Percentiles rank a stretch among this genome's conserved stretches.
These are phyloP conservation scores for Corythaixoides concolor DNA, from an alignment of 2,113 vertebrate genomes.

Conservation along the genomic window DNA sequence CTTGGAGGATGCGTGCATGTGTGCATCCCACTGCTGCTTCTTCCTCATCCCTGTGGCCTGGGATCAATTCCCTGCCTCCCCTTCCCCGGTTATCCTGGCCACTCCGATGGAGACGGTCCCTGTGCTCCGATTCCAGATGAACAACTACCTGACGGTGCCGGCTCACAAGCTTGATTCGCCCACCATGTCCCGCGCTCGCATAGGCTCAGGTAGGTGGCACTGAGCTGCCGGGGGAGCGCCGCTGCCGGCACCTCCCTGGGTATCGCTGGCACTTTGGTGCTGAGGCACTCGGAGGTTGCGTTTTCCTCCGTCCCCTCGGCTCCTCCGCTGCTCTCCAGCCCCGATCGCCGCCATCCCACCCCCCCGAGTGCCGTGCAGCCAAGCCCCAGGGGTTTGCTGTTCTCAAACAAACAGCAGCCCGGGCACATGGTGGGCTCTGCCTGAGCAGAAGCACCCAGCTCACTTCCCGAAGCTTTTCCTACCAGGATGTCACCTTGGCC, in stretches of 20 bases:
- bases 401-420: not conserved
- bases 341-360: accelerated
- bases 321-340: not conserved
- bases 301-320: not conserved
- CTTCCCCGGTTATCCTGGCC: not conserved
- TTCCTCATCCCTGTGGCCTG: not conserved
- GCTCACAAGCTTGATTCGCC: slow-evolving; percentile 86
- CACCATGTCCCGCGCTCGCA: slow-evolving; percentile 87
- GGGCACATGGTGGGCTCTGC: not conserved
- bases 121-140: slow-evolving; percentile 71
- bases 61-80: not conserved
- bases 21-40: not conserved
- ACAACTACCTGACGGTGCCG: slow-evolving; percentile 92
- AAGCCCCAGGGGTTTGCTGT: not conserved
- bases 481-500: accelerated
- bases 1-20: accelerated
- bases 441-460: not conserved
- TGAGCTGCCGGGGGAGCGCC: accelerated
- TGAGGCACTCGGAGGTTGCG: accelerated
- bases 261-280: not conserved
- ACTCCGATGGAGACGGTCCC: accelerated
- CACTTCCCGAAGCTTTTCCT: not conserved
- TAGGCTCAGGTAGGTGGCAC: slow-evolving; percentile 85
- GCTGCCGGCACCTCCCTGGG: accelerated
- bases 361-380: accelerated